phyloP scores from a whole-genome alignment of 2,113 vertebrate genomes.

The Microcebus tavaratra region DNA sequence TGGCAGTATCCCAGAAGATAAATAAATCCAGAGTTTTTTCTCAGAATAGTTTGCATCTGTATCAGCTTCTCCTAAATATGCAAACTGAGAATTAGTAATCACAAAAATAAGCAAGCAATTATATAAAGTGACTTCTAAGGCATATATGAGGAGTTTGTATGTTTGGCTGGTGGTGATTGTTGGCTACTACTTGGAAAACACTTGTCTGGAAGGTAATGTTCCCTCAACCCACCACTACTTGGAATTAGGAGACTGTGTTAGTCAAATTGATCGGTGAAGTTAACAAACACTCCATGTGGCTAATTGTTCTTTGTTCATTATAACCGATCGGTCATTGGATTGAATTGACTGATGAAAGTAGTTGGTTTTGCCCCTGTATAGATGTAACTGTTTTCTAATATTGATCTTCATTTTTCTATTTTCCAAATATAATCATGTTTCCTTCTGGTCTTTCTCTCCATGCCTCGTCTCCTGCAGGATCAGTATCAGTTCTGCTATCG shows the following conservation, averaged over 20 bases:
- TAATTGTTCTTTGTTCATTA: not conserved
- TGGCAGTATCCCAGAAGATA: not conserved
- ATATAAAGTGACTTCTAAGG: not conserved
- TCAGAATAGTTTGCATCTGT: not conserved
- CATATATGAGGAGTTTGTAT: not conserved
- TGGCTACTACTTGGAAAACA: not conserved
- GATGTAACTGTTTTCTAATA: not conserved
- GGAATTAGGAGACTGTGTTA: not conserved
- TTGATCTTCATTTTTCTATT: not conserved
- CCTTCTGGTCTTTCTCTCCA: conserved; percentile 69
- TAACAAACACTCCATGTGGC: not conserved
- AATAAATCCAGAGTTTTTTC: not conserved
- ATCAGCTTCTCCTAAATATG: not conserved
- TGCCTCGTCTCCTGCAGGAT: conserved; percentile 88
- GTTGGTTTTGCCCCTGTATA: not conserved
- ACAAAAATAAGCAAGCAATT: not conserved
- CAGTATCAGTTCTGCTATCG: conserved; percentile 99
- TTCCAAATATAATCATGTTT: not conserved
- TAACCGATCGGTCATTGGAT: not conserved
- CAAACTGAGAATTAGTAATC: not conserved
- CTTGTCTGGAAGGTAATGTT: not conserved
- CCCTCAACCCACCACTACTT: not conserved
- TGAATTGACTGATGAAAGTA: not conserved
- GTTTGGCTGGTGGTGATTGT: not conserved
- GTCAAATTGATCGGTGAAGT: not conserved